These are phyloP conservation scores for Drosophila mulleri DNA, from an alignment of 2,888 invertebrate genomes.

Conservation along the genomic window DNA sequence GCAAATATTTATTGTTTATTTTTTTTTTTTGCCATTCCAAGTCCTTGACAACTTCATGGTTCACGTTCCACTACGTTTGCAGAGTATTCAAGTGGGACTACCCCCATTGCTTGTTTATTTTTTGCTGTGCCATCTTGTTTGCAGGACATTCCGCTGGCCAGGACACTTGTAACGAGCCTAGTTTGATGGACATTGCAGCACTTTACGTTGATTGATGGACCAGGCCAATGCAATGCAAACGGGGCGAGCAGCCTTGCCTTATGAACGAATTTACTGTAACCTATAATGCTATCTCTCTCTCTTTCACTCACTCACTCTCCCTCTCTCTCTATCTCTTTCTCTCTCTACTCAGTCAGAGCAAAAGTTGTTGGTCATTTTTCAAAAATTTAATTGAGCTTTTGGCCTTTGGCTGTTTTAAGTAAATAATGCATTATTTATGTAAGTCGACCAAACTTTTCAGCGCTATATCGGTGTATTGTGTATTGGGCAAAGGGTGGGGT, in stretches of 20 bases:
- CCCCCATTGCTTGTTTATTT: background rate
- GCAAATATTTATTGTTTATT: too few species aligned
- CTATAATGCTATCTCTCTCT: background rate
- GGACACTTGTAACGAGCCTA: slow-evolving; percentile 53
- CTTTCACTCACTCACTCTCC: background rate
- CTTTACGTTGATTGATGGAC: slow-evolving; percentile 67
- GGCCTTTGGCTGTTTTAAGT: slow-evolving; percentile 62
- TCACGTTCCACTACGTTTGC: background rate
- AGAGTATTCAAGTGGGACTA: slow-evolving; percentile 12
- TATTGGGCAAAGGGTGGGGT: background rate
- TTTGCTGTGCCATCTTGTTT: slow-evolving; percentile 19
- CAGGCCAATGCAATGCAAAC: slow-evolving; percentile 47
- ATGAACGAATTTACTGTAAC: background rate
- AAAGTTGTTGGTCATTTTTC: slow-evolving; percentile 64
- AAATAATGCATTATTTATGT: slow-evolving; percentile 76
- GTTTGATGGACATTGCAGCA: slow-evolving; percentile 46
- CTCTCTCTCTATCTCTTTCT: background rate
- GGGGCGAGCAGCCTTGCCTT: background rate
- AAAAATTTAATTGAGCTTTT: slow-evolving; percentile 75
- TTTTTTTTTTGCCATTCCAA: background rate
- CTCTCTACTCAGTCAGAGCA: background rate
- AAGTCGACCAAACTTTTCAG: slow-evolving; percentile 33
- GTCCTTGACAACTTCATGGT: too few species aligned
- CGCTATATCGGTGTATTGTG: background rate
- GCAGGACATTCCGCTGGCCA: slow-evolving; percentile 34